These are phyloP conservation scores for Aegithalos caudatus DNA, from an alignment of 2,113 vertebrate genomes.

Conservation along the genomic window DNA sequence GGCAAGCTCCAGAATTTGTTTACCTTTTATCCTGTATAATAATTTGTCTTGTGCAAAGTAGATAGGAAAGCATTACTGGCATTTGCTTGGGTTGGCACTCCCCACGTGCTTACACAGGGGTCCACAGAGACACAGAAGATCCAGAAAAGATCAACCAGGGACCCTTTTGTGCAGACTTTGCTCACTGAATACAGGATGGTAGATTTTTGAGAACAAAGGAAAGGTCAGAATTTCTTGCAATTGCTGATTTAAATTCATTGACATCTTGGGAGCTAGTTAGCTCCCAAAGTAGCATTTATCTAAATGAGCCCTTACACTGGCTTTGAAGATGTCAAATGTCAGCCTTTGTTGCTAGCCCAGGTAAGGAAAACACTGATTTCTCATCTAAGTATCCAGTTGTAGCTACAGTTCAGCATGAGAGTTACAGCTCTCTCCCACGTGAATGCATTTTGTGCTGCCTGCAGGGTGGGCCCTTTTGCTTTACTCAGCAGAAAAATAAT, in stretches of 20 bases:
- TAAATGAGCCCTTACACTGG: neutral
- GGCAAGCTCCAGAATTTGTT: neutral
- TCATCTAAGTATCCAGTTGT: neutral
- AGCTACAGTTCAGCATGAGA: neutral
- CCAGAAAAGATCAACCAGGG: neutral
- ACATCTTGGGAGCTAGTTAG: neutral
- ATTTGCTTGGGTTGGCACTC: neutral
- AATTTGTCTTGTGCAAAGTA: neutral
- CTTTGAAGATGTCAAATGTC: neutral
- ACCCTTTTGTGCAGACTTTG: neutral
- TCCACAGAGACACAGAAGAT: neutral
- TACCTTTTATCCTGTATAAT: neutral
- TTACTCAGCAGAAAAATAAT: neutral
- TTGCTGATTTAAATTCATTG: neutral
- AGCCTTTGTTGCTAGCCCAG: neutral
- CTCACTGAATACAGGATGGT: neutral
- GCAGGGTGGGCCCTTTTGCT: neutral
- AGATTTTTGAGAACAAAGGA: constrained; percentile 6
- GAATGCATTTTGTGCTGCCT: neutral
- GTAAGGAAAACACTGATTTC: neutral
- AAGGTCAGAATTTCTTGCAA: constrained; percentile 39
- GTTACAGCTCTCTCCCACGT: fast-evolving
- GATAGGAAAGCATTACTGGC: neutral
- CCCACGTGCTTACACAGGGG: neutral
- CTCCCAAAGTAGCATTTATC: neutral